Conservation (phyloP, 2,797 vertebrate genomes). For the Pangasius mekongensis region DNA sequence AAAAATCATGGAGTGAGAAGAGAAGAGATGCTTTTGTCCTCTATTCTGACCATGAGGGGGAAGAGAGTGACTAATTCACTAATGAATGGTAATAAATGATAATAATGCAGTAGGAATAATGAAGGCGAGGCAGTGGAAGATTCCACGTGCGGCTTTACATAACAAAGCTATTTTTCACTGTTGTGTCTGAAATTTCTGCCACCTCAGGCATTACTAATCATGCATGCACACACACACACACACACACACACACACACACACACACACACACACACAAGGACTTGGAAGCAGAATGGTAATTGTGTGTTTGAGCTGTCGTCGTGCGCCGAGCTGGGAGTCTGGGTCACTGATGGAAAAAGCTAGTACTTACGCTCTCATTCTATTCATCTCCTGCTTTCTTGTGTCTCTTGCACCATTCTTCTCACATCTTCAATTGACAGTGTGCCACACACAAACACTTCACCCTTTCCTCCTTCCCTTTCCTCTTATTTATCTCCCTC, state of each 20-base stretch:
- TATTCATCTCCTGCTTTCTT: slow-evolving; percentile 23
- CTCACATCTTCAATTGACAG: slow-evolving; percentile 44
- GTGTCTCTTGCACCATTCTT: slow-evolving; percentile 9
- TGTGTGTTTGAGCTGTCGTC: slow-evolving; percentile 41
- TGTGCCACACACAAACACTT: slow-evolving; percentile 35
- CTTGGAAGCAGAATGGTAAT: slow-evolving; percentile 40
- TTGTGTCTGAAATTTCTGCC: slow-evolving; percentile 50
- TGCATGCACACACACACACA: slow-evolving; percentile 13
- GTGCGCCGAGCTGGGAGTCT: slow-evolving; percentile 27
- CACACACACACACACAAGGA: slow-evolving; percentile 27
- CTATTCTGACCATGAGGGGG: slow-evolving; percentile 35
- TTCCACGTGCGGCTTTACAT: slow-evolving; percentile 52
- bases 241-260: neutral
- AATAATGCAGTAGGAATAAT: slow-evolving; percentile 57
- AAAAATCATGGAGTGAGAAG: slow-evolving; percentile 31
- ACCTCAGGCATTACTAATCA: slow-evolving; percentile 47
- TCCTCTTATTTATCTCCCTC: slow-evolving; percentile 23
- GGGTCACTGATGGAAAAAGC: slow-evolving; percentile 46
- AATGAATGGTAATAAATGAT: slow-evolving; percentile 61
- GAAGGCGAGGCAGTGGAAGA: slow-evolving; percentile 36
- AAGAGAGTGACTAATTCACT: slow-evolving; percentile 29
- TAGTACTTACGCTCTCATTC: slow-evolving; percentile 12
- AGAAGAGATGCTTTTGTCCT: slow-evolving; percentile 39
- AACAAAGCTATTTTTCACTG: slow-evolving; percentile 56
- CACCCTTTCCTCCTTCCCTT: slow-evolving; percentile 8